Base-by-base conservation (phyloP, 2,888 invertebrate species). In the Yponomeuta plumbellus region DNA sequence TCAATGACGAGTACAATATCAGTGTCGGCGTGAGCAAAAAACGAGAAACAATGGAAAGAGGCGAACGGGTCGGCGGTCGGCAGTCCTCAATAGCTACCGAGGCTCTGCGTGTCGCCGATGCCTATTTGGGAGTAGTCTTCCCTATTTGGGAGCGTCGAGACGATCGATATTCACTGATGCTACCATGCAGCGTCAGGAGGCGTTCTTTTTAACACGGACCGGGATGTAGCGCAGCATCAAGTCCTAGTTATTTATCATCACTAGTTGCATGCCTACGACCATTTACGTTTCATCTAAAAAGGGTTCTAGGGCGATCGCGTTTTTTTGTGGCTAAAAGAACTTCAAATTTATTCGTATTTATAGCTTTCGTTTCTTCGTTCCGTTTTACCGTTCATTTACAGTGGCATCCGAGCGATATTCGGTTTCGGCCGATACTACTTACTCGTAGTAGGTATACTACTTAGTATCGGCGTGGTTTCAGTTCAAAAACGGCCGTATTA, bases 111-210 rank as follows among this genome's bases (percentile, higher is more conserved):
- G 72, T 71, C 61, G 74, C 76, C 80, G 79, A 77, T 85, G 81
- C 91, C 91, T 88, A 90, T 90, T 90, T 90, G 78, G 89, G 88
- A 84, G 74, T 75, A 71, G 76, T 77, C 72, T 76, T 72, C 89
- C 91, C 84, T 89, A 91, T 91, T 90, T 84, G 91, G 91, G 88
- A 91, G 81, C 76, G 81, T 82, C 88, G 57, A 61, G 66, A 82
- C 78, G 86, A 87, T 88, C 84, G 77, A 81, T 86, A 88, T 88
- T 87, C 77, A 76, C 68, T 75, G 74, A 76, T 77, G 77, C 68
- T 74, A 40, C 56, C 56, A 40, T 66, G 75, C 77, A 80, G 75
- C 77, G 79, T 62, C 62, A 62, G 23, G 59, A 21, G 59, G 13
- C 23, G 44, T 52, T 52, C 44, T 52, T 52, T 52, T 52, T 17